phyloP scores from a whole-genome alignment of 2,797 vertebrate genomes.

The Bovichtus diacanthus region DNA sequence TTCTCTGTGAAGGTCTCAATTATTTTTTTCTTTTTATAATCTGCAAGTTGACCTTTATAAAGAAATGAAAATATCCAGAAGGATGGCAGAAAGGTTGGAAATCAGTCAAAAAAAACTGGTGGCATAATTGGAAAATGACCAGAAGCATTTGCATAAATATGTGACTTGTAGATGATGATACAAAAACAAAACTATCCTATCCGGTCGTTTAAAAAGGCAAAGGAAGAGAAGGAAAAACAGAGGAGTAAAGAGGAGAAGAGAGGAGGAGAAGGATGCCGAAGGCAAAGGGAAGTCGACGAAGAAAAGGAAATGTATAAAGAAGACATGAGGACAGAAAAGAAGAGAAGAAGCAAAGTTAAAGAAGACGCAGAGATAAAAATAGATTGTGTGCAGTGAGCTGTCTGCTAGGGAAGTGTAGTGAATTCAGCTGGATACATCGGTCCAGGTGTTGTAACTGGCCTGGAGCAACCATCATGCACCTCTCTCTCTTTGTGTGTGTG shows the following conservation, averaged over 20 bases:
- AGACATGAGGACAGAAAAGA: not conserved
- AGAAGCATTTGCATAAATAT: not conserved
- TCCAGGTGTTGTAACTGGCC: slow-evolving; percentile 56
- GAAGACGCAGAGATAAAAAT: slow-evolving; percentile 2
- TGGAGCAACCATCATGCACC: slow-evolving; percentile 19
- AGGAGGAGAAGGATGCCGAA: not conserved
- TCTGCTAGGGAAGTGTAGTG: slow-evolving; percentile 17
- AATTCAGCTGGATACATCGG: slow-evolving; percentile 44
- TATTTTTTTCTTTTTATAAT: not conserved
- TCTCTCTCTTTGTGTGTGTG: not conserved
- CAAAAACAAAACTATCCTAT: too few relatives aligned
- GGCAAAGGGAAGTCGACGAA: not conserved
- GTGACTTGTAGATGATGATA: too few relatives aligned
- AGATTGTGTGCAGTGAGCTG: slow-evolving; percentile 21
- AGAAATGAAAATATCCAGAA: not conserved
- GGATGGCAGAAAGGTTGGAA: not conserved
- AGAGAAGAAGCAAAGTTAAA: not conserved
- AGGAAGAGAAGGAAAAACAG: not conserved
- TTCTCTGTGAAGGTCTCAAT: too few relatives aligned
- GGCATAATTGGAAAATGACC: not conserved
- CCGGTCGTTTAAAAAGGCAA: not conserved
- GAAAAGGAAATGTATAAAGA: not conserved
- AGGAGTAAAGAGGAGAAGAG: not conserved
- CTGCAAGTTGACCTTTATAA: not conserved
- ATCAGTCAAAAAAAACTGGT: not conserved